A percentile compares a stretch with the other conserved stretches of the same genome.
Evolutionary conservation across 1,140 invertebrate genomes (phyloP).

Genomic region (Subanguina moxae): DNA sequence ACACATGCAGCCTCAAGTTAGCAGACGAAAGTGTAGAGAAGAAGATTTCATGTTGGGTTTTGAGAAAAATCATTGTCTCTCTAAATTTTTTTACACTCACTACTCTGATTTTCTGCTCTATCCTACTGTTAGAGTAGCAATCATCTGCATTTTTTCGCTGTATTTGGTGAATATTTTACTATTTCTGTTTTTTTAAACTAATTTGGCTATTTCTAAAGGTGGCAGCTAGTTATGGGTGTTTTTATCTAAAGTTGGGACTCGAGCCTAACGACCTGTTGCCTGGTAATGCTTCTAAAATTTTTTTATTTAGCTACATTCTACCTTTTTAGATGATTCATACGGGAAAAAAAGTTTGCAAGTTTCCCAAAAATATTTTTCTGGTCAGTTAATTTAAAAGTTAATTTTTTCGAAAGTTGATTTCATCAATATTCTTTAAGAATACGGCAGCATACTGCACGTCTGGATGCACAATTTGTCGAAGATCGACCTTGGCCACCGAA

Average conservation of each 20-base stretch:
- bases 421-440: constrained; percentile 42
- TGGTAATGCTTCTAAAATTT: not conserved
- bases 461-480: constrained; percentile 56
- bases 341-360: constrained; percentile 51
- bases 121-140: constrained; percentile 79
- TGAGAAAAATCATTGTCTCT: constrained; percentile 58
- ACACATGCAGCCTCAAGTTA: not conserved
- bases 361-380: constrained; percentile 55
- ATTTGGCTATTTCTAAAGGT: not conserved
- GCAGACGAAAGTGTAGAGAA: not conserved
- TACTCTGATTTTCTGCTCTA: constrained; percentile 79
- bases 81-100: constrained; percentile 73
- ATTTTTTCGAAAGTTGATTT: no score
- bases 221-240: constrained; percentile 45
- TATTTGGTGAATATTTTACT: constrained; percentile 60
- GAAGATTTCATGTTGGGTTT: constrained; percentile 6
- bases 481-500: constrained; percentile 40
- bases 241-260: constrained; percentile 59
- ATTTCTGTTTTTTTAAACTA: constrained; percentile 48
- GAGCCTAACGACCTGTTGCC: constrained; percentile 33
- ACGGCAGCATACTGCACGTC: constrained; percentile 54
- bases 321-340: constrained; percentile 60
- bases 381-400: constrained; percentile 11
- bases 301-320: constrained; percentile 36
- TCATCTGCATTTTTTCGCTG: constrained; percentile 74